A percentile compares a stretch with the other conserved stretches of the same genome.
These are phyloP conservation scores for Diaperis boleti DNA, from an alignment of 2,888 invertebrate genomes.

Conservation along the genomic window DNA sequence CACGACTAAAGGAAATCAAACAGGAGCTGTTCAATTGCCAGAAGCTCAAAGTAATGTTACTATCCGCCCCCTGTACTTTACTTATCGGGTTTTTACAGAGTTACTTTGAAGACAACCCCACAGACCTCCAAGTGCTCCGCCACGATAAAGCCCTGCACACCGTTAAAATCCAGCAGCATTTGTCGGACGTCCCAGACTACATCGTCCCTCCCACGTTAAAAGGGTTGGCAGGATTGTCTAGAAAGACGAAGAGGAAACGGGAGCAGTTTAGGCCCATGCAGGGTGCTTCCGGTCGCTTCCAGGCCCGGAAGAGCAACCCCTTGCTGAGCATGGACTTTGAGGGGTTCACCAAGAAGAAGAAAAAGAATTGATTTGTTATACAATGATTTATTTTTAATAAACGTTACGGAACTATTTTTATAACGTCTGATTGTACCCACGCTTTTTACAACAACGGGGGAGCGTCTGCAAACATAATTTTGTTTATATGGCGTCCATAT, in stretches of 20 bases:
- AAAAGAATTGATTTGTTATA: conserved; percentile 37
- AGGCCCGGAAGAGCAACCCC: conserved; percentile 78
- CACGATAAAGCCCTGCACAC: conserved; percentile 90
- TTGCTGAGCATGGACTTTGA: conserved; percentile 76
- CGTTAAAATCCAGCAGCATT: conserved; percentile 84
- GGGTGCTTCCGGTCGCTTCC: conserved; percentile 52
- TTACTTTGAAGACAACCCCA: conserved; percentile 93
- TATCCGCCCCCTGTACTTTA: conserved; percentile 4
- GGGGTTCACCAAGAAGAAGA: conserved; percentile 67
- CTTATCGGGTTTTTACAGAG: conserved; percentile 68
- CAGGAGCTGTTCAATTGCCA: conserved; percentile 92
- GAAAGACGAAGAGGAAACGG: conserved; percentile 55
- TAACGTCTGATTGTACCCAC: conserved; percentile 8
- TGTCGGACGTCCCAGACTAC: conserved; percentile 94
- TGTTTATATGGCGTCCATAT: conserved; percentile 12
- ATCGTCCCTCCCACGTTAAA: conserved; percentile 85
- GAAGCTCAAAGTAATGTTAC: conserved; percentile 79
- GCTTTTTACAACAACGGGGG: conserved; percentile 6
- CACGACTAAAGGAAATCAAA: conserved; percentile 95
- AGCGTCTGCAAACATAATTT: conserved; percentile 23
- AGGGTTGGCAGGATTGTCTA: conserved; percentile 70
- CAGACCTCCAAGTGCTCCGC: conserved; percentile 85
- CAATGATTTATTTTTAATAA: conserved; percentile 18
- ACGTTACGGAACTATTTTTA: conserved; percentile 6
- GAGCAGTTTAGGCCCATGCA: conserved; percentile 53